Conservation (phyloP, 1,140 invertebrate genomes). For the Cydia pomonella region DNA sequence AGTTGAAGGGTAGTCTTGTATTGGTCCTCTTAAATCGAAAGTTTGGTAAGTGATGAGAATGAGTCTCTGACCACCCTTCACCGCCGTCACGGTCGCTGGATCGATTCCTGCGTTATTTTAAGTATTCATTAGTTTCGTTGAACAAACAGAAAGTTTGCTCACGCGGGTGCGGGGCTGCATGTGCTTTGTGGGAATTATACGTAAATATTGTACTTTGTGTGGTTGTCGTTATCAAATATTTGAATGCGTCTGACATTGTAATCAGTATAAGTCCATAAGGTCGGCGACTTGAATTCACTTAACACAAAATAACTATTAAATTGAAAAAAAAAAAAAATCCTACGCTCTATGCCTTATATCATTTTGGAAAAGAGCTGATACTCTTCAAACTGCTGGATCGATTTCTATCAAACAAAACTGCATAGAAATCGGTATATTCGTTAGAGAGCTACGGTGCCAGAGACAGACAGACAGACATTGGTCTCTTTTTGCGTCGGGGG, state of each 20-base stretch:
- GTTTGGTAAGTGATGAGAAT: background rate
- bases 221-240: background rate
- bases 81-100: constrained; percentile 15
- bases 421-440: too few species aligned
- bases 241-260: constrained; percentile 14
- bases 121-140: constrained; percentile 28
- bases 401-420: too few species aligned
- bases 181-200: background rate
- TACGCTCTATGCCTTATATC: too few species aligned
- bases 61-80: constrained; percentile 16
- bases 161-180: background rate
- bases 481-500: too few species aligned
- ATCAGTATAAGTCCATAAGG: background rate
- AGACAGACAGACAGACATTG: too few species aligned
- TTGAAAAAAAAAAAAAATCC: too few species aligned
- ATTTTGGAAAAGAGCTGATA: too few species aligned
- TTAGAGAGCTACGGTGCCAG: too few species aligned
- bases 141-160: constrained; percentile 5
- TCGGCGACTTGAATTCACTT: background rate
- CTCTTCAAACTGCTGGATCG: too few species aligned
- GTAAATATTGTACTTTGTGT: background rate
- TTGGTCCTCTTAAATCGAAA: background rate
- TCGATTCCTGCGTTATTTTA: constrained; percentile 29
- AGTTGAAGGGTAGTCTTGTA: background rate
- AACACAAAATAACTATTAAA: background rate